Evolutionary conservation across 2,797 vertebrate species (phyloP).

Genomic region (Sarcoramphus papa): DNA sequence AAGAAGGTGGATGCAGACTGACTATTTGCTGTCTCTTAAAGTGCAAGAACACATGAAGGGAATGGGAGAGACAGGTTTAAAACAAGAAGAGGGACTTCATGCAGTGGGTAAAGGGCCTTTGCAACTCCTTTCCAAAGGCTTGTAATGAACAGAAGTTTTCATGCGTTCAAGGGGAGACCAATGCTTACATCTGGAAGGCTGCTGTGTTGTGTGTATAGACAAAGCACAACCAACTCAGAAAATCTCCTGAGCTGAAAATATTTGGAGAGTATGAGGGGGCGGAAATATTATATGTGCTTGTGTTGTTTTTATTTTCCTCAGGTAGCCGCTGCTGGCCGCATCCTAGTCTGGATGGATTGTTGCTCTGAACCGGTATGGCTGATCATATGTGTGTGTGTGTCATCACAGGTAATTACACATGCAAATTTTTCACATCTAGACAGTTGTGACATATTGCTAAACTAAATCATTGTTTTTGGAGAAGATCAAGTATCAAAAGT

Average conservation of each 20-base stretch:
- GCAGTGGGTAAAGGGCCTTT: neutral
- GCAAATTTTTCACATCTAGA: neutral
- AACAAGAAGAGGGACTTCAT: neutral
- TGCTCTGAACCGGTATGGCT: neutral
- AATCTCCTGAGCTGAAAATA: neutral
- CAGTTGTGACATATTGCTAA: neutral
- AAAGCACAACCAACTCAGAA: neutral
- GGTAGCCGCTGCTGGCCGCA: neutral
- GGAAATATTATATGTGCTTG: neutral
- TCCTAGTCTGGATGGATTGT: neutral
- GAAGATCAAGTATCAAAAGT: neutral
- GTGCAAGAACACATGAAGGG: neutral
- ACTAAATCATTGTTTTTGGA: neutral
- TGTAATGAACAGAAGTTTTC: neutral
- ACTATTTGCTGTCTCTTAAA: neutral
- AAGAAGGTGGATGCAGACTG: neutral
- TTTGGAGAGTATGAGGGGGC: neutral
- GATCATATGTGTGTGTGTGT: neutral
- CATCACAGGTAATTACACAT: neutral
- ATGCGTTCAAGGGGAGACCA: neutral
- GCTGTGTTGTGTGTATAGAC: fast-evolving
- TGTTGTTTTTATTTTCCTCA: neutral
- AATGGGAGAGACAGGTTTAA: neutral
- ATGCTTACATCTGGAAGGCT: neutral
- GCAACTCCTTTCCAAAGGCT: neutral